These are phyloP conservation scores for Lynx canadensis DNA, from an alignment of 2,113 vertebrate species.

Conservation along the genomic window DNA sequence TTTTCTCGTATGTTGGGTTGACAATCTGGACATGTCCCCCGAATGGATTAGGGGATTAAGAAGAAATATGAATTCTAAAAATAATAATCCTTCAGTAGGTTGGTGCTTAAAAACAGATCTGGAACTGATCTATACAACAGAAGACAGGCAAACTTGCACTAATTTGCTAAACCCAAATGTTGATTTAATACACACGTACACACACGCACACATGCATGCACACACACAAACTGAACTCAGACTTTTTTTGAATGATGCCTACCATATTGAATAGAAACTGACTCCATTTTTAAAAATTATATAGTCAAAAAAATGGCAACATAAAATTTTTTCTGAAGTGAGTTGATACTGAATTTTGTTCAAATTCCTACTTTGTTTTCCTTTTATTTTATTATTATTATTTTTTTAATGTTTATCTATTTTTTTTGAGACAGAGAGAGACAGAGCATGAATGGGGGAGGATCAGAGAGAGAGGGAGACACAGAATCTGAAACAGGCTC, in stretches of 20 bases:
- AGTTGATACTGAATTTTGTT: slow-evolving; percentile 41
- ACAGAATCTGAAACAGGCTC: too few relatives aligned
- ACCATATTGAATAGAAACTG: background rate
- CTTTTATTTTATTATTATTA: background rate
- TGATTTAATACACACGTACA: background rate
- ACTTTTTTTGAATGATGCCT: background rate
- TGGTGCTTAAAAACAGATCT: slow-evolving; percentile 60
- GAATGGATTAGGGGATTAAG: slow-evolving; percentile 65
- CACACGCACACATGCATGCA: background rate
- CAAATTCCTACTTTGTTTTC: background rate
- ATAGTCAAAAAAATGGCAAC: background rate
- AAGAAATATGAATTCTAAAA: slow-evolving; percentile 62
- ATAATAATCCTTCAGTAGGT: slow-evolving; percentile 61
- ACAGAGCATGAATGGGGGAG: too few relatives aligned
- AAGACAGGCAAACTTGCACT: slow-evolving; percentile 46
- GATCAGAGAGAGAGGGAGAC: too few relatives aligned
- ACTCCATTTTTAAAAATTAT: background rate
- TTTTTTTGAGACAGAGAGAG: too few relatives aligned
- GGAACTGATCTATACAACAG: slow-evolving; percentile 19
- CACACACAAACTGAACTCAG: background rate
- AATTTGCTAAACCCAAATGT: slow-evolving; percentile 60
- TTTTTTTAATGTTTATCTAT: too few relatives aligned
- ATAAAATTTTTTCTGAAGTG: background rate
- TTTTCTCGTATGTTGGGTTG: slow-evolving; percentile 47
- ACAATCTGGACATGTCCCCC: slow-evolving; percentile 56